These are phyloP conservation scores for Zoanthus gigantus DNA, from an alignment of 92 coral and sea anemone species.

Conservation along the genomic window DNA sequence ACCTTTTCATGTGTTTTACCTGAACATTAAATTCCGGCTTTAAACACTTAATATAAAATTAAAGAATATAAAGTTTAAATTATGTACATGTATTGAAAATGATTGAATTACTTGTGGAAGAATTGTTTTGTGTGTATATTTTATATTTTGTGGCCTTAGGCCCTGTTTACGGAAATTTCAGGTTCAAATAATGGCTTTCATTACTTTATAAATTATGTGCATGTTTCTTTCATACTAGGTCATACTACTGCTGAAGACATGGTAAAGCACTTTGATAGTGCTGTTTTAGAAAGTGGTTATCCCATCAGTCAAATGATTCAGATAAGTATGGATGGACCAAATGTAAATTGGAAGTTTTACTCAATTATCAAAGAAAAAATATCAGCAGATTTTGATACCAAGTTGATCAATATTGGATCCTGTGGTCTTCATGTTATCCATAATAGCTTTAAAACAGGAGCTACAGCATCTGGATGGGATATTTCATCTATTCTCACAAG, in stretches of 20 bases:
- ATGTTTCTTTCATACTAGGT: constrained; percentile 34
- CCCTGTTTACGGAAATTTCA: constrained; percentile 14
- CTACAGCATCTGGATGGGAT: constrained; percentile 56
- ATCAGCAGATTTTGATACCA: constrained; percentile 49
- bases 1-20: constrained; percentile 7
- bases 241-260: constrained; percentile 58
- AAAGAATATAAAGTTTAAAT: constrained; percentile 10
- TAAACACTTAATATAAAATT: constrained; percentile 6
- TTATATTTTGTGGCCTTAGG: constrained; percentile 14
- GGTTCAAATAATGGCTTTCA: constrained; percentile 14
- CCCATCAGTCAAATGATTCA: constrained; percentile 46
- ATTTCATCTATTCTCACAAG: constrained; percentile 41
- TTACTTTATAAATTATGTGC: constrained; percentile 3
- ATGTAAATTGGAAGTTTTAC: constrained; percentile 50
- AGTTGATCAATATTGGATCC: constrained; percentile 60
- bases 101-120: constrained; percentile 14
- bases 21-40: constrained; percentile 8
- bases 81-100: constrained; percentile 8
- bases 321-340: constrained; percentile 43
- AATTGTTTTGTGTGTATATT: constrained; percentile 8
- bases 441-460: constrained; percentile 62
- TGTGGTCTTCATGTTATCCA: constrained; percentile 62
- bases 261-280: constrained; percentile 52
- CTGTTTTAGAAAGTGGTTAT: constrained; percentile 59
- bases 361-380: constrained; percentile 32